These are phyloP conservation scores for Actinia tenebrosa DNA, from an alignment of 64 coral and sea anemone genomes.

Conservation along the genomic window DNA sequence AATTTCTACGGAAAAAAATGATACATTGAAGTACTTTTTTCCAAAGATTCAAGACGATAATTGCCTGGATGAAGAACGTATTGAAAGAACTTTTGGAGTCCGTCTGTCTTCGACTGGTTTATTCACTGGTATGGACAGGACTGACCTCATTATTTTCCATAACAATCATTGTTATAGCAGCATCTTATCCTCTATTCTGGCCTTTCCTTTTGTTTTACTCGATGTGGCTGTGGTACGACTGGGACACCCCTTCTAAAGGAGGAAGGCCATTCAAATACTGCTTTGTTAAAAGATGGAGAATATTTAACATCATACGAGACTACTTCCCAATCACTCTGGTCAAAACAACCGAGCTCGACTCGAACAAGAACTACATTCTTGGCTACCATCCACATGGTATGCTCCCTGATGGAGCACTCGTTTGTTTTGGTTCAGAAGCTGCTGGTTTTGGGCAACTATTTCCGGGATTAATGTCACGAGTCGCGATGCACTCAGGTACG, in stretches of 20 bases:
- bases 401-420: constrained; percentile 33
- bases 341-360: constrained; percentile 38
- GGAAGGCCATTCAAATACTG: neutral
- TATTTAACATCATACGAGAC: constrained; percentile 33
- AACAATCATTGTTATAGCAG: too few relatives aligned
- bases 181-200: neutral
- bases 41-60: too few relatives aligned
- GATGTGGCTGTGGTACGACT: constrained; percentile 1
- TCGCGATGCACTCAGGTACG: neutral
- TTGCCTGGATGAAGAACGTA: too few relatives aligned
- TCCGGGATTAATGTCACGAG: constrained; percentile 41
- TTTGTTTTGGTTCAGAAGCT: constrained; percentile 45
- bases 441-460: constrained; percentile 34
- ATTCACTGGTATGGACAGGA: too few relatives aligned
- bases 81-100: too few relatives aligned
- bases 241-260: constrained; percentile 14
- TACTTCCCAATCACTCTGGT: constrained; percentile 54
- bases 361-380: constrained; percentile 57
- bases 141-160: too few relatives aligned
- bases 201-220: neutral
- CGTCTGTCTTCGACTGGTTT: too few relatives aligned
- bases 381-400: constrained; percentile 60
- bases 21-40: too few relatives aligned
- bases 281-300: constrained; percentile 18
- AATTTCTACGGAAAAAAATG: too few relatives aligned